Evolutionary conservation across 2,113 vertebrate genomes (phyloP).

Genomic region (Indicator maculatus): DNA sequence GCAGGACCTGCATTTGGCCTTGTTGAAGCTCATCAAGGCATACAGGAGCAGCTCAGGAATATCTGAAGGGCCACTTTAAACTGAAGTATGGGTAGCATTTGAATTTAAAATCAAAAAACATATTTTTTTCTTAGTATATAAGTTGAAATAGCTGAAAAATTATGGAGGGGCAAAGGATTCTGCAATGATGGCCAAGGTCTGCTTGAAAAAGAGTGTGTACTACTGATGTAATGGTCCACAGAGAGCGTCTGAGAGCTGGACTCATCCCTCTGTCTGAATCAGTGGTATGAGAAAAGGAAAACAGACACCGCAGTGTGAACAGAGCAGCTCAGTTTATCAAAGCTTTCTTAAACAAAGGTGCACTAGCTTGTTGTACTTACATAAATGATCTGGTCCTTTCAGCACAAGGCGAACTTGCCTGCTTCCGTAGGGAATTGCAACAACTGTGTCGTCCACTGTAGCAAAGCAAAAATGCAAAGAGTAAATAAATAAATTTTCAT

Average conservation of each 20-base stretch:
- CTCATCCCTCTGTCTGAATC: not conserved
- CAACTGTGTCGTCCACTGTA: conserved; percentile 89
- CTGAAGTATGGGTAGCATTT: not conserved
- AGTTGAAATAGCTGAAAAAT: not conserved
- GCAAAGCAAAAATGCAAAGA: conserved; percentile 32
- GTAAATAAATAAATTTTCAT: not conserved
- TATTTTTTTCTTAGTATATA: not conserved
- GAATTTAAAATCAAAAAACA: conserved; percentile 10
- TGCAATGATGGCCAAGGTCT: not conserved
- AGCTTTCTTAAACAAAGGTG: not conserved
- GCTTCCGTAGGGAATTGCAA: conserved; percentile 90
- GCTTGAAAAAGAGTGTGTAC: not conserved
- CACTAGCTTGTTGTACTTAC: conserved; percentile 82
- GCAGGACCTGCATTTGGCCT: too few relatives aligned
- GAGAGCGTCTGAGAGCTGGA: not conserved
- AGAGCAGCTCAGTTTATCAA: not conserved
- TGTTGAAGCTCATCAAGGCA: too few relatives aligned
- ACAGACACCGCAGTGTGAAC: not conserved
- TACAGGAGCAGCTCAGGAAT: not conserved
- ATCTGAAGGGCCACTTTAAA: not conserved
- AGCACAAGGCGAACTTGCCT: conserved; percentile 91
- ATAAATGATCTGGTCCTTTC: conserved; percentile 96
- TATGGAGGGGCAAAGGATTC: not conserved
- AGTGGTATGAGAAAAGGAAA: conserved; percentile 25
- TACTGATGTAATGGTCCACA: not conserved